Evolutionary conservation across 2,113 vertebrate species (phyloP), one percentile per base, ranked within the genome.

Genomic region (Menura novaehollandiae): DNA sequence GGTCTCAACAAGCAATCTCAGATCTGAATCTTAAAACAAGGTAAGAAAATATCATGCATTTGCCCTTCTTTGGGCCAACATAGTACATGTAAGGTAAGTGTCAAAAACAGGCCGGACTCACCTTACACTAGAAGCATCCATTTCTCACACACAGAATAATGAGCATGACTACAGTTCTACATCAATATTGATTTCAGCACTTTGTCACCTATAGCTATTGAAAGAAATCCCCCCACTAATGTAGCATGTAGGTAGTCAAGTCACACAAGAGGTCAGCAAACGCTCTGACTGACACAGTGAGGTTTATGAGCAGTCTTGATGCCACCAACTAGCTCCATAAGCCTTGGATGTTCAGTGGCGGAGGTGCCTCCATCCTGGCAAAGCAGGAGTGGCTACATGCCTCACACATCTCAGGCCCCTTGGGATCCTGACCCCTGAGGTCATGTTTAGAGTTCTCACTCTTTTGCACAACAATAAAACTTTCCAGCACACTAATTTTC

Each of bases 321-420:
- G 28, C 11, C 24, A 56, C 10, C 23, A 43, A 10, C 4, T 17
- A 55, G 15, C 10, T 85, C 52, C 21, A 21, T 12, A 33, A 62
- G 4, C 27, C 28, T 71, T 74, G 55, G 28, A 32, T 0, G 0
- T 53, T 74, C 62, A n/a, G 13, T 3, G 0, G 32, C 1, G 5
- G 43, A 63, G 7, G 22, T 5, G 32, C 13, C 13, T 52, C n/a
- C 28, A 44, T 19, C n/a, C 21, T 20, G 5, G 9, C 1, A 2
- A 30, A 67, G 24, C 8, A 71, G 24, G 26, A 72, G 5, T 16
- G 2, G 7, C 2, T 41, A 47, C 33, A 33, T 2, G 7, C 3
- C 14, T 73, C 30, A 33, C 14, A 68, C 21, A 56, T 8, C 39
- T 66, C 58, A 30, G 18, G 10, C 12, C 8, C 33, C 80, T 63